Base-by-base conservation (phyloP, 2,797 vertebrate genomes). In the Sardinella longiceps region DNA sequence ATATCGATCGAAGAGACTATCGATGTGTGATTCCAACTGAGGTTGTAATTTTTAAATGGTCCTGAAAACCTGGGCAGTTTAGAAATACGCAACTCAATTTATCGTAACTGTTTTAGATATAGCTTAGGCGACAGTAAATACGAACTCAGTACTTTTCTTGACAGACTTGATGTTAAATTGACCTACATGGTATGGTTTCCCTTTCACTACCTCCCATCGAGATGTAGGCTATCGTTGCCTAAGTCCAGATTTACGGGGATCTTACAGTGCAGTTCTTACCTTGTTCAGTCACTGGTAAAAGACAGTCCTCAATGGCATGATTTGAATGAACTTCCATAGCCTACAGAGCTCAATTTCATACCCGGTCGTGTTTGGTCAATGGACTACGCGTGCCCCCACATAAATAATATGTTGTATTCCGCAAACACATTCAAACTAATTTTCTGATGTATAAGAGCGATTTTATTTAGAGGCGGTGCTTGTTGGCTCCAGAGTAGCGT, bases 381-480 rank as follows among this genome's bases (percentile, higher is more conserved):
- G 30, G 56, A 80, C 63, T 18, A 51, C 30, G n/a, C 70, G 20
- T 39, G 37, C 37, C 18, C 37, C 37, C 15, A 48, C 80, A 56
- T 28, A 48, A 74, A 43, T 39, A 39, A 50, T 56, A 12, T 48
- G 37, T 28, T 46, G 46, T 53, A 85, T 89, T 83, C 86, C 91
- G 90, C 89, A 92, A 93, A 92, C 93, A 92, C 92, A 92, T 93
- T 90, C 91, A 94, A 93, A 94, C 90, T 90, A 88, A 91, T 92
- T 89, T 94, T 91, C 88, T 93, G 91, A 94, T 89, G 88, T 95
- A 93, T 92, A 92, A 93, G 92, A 91, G 91, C 91, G 93, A 91
- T 94, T 94, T 94, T 94, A 94, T 95, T 95, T 94, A 95, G 95
- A 95, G 95, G 95, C 95, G 95, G 95, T 84, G 95, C 95, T 95